Conservation (phyloP, 2,888 invertebrate species). For the Scrobipalpa costella region DNA sequence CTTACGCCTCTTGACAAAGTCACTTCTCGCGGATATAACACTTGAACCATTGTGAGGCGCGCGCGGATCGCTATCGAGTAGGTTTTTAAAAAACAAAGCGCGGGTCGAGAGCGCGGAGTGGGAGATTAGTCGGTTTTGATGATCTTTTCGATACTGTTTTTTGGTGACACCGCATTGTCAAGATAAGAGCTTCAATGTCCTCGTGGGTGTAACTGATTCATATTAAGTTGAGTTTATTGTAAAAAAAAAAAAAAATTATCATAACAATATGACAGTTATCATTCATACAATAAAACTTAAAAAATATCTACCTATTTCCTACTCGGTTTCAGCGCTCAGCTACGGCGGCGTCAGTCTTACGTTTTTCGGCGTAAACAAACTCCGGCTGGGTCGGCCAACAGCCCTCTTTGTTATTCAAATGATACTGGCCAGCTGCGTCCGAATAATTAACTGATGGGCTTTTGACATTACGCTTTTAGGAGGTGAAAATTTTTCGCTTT, state of each 20-base stretch:
- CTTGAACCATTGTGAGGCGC: constrained; percentile 48
- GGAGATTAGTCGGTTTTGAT: constrained; percentile 22
- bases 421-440: constrained; percentile 24
- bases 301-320: background rate
- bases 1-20: constrained; percentile 65
- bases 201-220: background rate
- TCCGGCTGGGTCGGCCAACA: background rate
- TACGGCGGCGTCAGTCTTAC: constrained; percentile 11
- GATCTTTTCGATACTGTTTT: constrained; percentile 4
- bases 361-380: constrained; percentile 2
- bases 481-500: constrained; percentile 26
- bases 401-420: constrained; percentile 24
- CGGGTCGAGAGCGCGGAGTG: constrained; percentile 18
- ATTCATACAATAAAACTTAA: no score
- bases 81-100: constrained; percentile 33
- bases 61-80: constrained; percentile 49
- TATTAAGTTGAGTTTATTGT: no score
- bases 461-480: constrained; percentile 42
- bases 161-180: constrained; percentile 4
- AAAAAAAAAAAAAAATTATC: no score
- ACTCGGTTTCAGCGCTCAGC: constrained; percentile 9
- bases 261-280: no score
- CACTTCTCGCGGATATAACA: constrained; percentile 57
- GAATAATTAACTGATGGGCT: constrained; percentile 68
- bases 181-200: background rate